Percentiles rank a stretch among this genome's conserved stretches.
phyloP scores from a whole-genome alignment of 2,888 invertebrate species.

The Papilio demoleus region DNA sequence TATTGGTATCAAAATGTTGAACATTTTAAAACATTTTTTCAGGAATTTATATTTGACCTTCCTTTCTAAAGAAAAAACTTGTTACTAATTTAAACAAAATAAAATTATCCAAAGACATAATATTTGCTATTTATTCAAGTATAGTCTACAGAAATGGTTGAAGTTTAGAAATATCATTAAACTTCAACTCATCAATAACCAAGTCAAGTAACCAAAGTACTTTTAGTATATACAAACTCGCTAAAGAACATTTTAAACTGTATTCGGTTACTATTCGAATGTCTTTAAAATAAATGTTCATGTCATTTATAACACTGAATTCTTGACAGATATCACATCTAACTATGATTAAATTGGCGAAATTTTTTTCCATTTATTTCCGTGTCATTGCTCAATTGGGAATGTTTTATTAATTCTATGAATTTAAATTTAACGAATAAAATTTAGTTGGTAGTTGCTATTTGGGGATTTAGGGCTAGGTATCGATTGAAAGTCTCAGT shows the following conservation, averaged over 20 bases:
- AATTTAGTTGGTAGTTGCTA: background rate
- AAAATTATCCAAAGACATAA: background rate
- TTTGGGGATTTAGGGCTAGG: background rate
- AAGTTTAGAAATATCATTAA: background rate
- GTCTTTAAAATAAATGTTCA: background rate
- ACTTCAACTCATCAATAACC: no score
- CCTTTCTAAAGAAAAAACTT: background rate
- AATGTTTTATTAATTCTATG: background rate
- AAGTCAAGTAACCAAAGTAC: no score
- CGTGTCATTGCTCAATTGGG: background rate
- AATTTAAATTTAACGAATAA: background rate
- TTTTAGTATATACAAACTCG: background rate
- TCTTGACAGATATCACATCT: no score
- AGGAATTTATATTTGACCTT: background rate
- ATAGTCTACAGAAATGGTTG: background rate
- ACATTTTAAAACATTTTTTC: background rate
- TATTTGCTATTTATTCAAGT: background rate
- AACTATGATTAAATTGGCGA: background rate
- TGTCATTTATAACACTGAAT: no score
- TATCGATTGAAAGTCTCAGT: background rate
- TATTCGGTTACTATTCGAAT: background rate
- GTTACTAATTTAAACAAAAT: background rate
- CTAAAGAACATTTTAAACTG: background rate
- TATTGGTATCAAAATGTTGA: background rate
- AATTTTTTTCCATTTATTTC: background rate